Evolutionary conservation across 2,888 invertebrate genomes (phyloP).

Genomic region (Tolmerus cingulatus): DNA sequence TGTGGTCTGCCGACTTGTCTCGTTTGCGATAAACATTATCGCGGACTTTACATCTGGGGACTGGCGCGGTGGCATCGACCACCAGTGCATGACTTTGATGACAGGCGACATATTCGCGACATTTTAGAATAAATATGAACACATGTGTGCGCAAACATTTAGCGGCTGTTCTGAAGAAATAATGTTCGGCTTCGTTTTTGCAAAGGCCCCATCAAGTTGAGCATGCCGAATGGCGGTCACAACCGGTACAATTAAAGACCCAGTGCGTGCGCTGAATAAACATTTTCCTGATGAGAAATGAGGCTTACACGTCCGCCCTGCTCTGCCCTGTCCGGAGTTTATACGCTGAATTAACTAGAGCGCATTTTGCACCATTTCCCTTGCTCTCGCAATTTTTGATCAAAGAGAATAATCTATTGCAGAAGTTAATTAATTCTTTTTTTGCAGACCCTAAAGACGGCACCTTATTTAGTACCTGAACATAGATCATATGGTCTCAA

Average conservation of each 20-base stretch:
- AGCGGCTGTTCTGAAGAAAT: not conserved
- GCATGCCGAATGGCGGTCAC: not conserved
- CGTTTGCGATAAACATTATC: slow-evolving; percentile 31
- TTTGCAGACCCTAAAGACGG: no score
- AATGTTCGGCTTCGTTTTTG: not conserved
- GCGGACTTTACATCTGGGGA: slow-evolving; percentile 4
- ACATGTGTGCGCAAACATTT: not conserved
- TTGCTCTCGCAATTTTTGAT: not conserved
- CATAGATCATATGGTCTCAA: no score
- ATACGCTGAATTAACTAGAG: not conserved
- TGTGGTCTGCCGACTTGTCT: slow-evolving; percentile 14
- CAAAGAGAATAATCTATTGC: not conserved
- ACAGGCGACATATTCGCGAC: slow-evolving; percentile 38
- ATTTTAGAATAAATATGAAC: slow-evolving; percentile 32
- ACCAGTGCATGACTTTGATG: slow-evolving; percentile 28
- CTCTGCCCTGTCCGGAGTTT: not conserved
- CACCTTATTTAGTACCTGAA: no score
- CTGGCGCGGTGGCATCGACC: not conserved
- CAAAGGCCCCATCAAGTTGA: not conserved
- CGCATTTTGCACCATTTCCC: not conserved
- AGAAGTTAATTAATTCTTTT: no score
- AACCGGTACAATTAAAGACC: slow-evolving; percentile 19
- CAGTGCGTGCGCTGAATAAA: slow-evolving; percentile 10
- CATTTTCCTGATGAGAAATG: not conserved
- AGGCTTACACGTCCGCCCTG: not conserved